These are phyloP conservation scores for Clivina fossor DNA, from an alignment of 2,888 invertebrate genomes.

Conservation along the genomic window DNA sequence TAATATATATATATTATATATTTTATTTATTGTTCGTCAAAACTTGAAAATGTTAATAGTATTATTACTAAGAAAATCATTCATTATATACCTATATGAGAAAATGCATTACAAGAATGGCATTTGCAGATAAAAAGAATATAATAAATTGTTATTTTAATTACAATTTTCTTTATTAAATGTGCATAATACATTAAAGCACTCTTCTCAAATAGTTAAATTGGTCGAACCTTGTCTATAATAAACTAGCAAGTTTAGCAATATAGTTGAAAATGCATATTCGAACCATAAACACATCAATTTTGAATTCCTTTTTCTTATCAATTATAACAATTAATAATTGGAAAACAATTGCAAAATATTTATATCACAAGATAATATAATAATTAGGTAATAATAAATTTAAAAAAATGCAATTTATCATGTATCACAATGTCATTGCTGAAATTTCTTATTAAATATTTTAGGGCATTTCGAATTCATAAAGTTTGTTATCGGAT, in stretches of 20 bases:
- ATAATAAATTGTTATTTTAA: slow-evolving; percentile 14
- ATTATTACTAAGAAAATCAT: slow-evolving; percentile 19
- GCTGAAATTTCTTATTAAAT: no score
- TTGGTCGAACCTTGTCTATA: slow-evolving; percentile 29
- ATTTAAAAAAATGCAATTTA: no score
- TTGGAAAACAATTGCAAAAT: no score
- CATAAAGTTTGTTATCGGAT: no score
- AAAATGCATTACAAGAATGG: slow-evolving; percentile 18
- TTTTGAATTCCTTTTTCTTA: no score
- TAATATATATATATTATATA: slow-evolving; percentile 21
- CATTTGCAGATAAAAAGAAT: slow-evolving; percentile 25
- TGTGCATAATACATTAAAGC: slow-evolving; percentile 29
- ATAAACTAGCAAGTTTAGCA: slow-evolving; percentile 28
- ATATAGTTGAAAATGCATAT: slow-evolving; percentile 26
- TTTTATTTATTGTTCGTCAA: slow-evolving; percentile 30
- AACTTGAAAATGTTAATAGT: slow-evolving; percentile 23
- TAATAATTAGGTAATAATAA: no score
- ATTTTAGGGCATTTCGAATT: no score
- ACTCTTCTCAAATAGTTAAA: slow-evolving; percentile 28
- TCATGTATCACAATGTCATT: no score
- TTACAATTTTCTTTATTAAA: slow-evolving; percentile 28
- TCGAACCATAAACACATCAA: slow-evolving; percentile 26
- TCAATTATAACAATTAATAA: no score
- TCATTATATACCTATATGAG: background rate
- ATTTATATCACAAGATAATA: no score